These are phyloP conservation scores for Bombus turneri DNA, from an alignment of 1,140 invertebrate genomes.

Conservation along the genomic window DNA sequence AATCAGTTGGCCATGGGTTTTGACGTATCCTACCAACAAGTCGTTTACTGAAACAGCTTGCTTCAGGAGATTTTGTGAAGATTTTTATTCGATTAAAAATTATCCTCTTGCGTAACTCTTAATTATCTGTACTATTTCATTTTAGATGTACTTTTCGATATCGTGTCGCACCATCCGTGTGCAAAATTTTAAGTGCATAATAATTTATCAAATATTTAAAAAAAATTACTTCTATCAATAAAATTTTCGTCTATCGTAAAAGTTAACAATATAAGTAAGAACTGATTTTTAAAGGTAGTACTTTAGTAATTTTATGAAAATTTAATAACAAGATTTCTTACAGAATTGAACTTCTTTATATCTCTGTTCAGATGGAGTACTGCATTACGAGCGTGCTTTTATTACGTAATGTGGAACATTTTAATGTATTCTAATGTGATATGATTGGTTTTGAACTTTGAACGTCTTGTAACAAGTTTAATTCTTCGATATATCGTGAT, in stretches of 20 bases:
- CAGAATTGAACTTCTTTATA: not conserved
- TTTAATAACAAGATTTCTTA: not conserved
- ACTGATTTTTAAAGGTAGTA: not conserved
- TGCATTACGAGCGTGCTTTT: too few species aligned
- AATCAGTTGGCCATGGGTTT: conserved; percentile 38
- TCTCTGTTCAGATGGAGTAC: not conserved
- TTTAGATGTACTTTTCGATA: not conserved
- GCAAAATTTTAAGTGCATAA: not conserved
- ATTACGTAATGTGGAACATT: too few species aligned
- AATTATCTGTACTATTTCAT: not conserved
- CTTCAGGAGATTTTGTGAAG: not conserved
- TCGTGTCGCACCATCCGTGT: not conserved
- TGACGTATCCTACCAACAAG: not conserved
- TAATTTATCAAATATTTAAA: accelerated
- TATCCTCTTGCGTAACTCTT: not conserved
- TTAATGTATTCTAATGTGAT: not conserved
- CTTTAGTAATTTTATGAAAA: not conserved
- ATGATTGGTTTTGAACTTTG: not conserved
- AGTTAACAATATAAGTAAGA: not conserved
- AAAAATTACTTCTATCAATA: accelerated
- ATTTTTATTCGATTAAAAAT: not conserved
- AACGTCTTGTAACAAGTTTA: not conserved
- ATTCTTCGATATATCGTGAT: too few species aligned
- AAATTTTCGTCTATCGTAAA: not conserved
- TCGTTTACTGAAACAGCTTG: not conserved